phyloP scores from a whole-genome alignment of 2,797 vertebrate species.

The Anniella stebbinsi region DNA sequence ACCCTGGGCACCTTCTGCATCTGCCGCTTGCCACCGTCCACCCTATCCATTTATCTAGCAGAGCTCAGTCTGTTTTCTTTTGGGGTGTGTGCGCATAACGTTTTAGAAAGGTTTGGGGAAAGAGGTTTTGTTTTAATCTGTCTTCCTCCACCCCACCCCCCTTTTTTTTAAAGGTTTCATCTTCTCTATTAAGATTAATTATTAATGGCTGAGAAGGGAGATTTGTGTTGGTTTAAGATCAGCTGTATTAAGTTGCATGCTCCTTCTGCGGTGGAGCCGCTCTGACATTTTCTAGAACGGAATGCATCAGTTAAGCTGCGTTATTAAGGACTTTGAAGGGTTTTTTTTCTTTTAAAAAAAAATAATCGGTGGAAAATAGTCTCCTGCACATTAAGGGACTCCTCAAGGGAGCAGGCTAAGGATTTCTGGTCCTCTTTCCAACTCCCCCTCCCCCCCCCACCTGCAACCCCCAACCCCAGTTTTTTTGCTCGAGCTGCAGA shows the following conservation, averaged over 20 bases:
- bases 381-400: constrained; percentile 30
- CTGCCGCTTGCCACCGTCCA: not conserved
- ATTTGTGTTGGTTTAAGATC: constrained; percentile 35
- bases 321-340: constrained; percentile 42
- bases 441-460: not conserved
- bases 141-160: too few relatives aligned
- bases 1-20: not conserved
- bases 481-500: constrained; percentile 66
- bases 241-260: constrained; percentile 63
- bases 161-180: constrained; percentile 23
- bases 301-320: constrained; percentile 19
- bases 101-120: not conserved
- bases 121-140: constrained; percentile 9
- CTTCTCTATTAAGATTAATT: constrained; percentile 66
- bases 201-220: constrained; percentile 64
- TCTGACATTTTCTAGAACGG: constrained; percentile 58
- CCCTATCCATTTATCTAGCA: not conserved
- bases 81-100: not conserved
- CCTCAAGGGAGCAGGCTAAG: constrained; percentile 34
- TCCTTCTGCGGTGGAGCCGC: constrained; percentile 57
- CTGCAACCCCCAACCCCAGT: constrained; percentile 28
- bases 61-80: not conserved
- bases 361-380: not conserved
- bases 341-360: not conserved
- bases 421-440: constrained; percentile 56